Evolutionary conservation across 2,888 invertebrate species (phyloP), one percentile per base, ranked within the genome.

Genomic region (Hypsopygia costalis): DNA sequence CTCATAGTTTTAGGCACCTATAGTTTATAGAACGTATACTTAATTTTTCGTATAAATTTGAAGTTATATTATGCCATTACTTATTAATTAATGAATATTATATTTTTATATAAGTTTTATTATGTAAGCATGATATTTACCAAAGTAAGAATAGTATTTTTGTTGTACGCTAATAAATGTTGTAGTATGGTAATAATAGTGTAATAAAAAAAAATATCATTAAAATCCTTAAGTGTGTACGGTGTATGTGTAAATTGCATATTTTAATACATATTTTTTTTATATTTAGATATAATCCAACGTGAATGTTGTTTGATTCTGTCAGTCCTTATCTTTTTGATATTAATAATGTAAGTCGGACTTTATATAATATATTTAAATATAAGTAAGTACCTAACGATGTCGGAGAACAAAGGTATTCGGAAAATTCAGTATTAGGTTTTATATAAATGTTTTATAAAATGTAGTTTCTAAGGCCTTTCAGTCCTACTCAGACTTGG

Each of bases 301-400:
- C 16, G 16, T n/a, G 16, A 25, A 25, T 25, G 25, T 25, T 25
- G 25, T 25, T 25, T 25, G 8, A 25, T 25, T 25, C 16, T 16
- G 4, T 16, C 9, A 28, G 36, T 36, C 41, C 32, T 10, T 29
- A 42, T 37, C 41, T 42, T 42, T 29, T 29, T 16, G 29, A 25
- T 25, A 25, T 21, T 21, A 21, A n/a, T 25, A 25, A 8, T 25
- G 25, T 16, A 16, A 3, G 3, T 16, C 2, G 16, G 16, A 25
- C 2, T n/a, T 3, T 25, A 25, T 21, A 21, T 21, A 21, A 21
- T 21, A 21, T 21, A 21, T 21, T 21, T 21, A 21, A 5, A 21
- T 21, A 5, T 21, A 21, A 21, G 21, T 3, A 21, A 21, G 21
- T 21, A 21, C 21, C 21, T 21, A 25, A 5, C n/a, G 1, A 25